A percentile compares a stretch with the other conserved stretches of the same genome.
phyloP scores from a whole-genome alignment of 2,113 vertebrate species.

The Quiscalus mexicanus region DNA sequence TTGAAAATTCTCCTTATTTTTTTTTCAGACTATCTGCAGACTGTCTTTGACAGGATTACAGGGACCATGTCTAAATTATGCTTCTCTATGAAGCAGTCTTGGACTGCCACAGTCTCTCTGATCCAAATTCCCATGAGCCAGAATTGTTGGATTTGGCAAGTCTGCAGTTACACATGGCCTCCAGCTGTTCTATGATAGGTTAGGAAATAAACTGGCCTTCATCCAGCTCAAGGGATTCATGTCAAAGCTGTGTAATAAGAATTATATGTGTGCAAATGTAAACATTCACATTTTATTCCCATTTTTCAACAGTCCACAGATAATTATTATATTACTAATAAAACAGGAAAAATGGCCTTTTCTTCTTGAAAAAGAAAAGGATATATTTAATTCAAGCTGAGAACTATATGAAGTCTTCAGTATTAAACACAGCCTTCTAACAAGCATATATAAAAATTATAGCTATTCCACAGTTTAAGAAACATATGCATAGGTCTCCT shows the following conservation, averaged over 20 bases:
- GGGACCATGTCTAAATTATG: constrained; percentile 44
- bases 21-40: neutral
- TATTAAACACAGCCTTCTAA: neutral
- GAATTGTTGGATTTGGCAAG: constrained; percentile 35
- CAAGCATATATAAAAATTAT: constrained; percentile 1
- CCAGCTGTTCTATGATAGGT: constrained; percentile 38
- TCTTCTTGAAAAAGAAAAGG: constrained; percentile 8
- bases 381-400: neutral
- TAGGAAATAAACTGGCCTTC: constrained; percentile 45
- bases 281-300: constrained; percentile 18
- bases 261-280: constrained; percentile 29
- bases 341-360: neutral
- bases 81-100: constrained; percentile 24
- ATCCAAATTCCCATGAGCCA: constrained; percentile 38
- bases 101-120: neutral
- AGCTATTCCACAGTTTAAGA: neutral
- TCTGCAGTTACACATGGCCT: constrained; percentile 26
- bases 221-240: constrained; percentile 34
- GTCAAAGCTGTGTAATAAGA: constrained; percentile 22
- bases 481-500: neutral
- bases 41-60: neutral
- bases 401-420: neutral
- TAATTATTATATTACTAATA: constrained; percentile 26
- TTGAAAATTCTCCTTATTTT: neutral
- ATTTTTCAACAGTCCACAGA: neutral